Evolutionary conservation across 1,140 invertebrate genomes (phyloP), one percentile per base, ranked within the genome.

Genomic region (Fopius arisanus): DNA sequence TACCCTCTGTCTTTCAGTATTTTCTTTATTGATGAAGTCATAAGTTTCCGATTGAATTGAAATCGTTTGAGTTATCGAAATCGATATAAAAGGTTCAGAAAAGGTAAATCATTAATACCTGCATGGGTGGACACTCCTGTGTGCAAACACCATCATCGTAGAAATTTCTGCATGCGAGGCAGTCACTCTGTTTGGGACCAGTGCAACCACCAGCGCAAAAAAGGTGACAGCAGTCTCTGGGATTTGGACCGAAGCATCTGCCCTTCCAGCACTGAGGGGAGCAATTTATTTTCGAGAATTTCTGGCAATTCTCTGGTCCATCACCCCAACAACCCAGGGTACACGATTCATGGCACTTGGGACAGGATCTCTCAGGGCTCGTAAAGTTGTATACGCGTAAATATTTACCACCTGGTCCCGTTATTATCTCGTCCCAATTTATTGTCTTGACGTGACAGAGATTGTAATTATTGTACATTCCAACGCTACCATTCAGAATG

Each of bases 201-300:
- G 91, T 95, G 82, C 97, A 99, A 3, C 97, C 97, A 40, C 96
- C 97, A 10, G 97, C 97, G 87, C 97, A 99, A 84, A 98, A 98
- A 10, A 96, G 89, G 87, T 99, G 97, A 82, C 97, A 99, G 86
- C 97, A 99, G 83, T 99, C 95, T 16, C 96, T 87, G 0, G 96
- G 96, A 74, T 96, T 93, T 0, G 92, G 91, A 0, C 97, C 97
- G 82, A 96, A 98, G 84, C 97, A 99, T 33, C 97, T 89, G 0
- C 96, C 96, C 83, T 96, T 92, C 78, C 94, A 94, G 84, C 97
- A 99, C 81, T 98, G 97, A 0, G 95, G 95, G 75, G 95, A 96
- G 84, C 97, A 98, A 78, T 94, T 96, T 40, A 93, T 94, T 84
- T 98, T 98, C 14, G 95, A 96, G 82, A 97, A 97, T 82, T 95